phyloP scores from a whole-genome alignment of 2,888 invertebrate genomes.

The Leptogaster cylindrica region DNA sequence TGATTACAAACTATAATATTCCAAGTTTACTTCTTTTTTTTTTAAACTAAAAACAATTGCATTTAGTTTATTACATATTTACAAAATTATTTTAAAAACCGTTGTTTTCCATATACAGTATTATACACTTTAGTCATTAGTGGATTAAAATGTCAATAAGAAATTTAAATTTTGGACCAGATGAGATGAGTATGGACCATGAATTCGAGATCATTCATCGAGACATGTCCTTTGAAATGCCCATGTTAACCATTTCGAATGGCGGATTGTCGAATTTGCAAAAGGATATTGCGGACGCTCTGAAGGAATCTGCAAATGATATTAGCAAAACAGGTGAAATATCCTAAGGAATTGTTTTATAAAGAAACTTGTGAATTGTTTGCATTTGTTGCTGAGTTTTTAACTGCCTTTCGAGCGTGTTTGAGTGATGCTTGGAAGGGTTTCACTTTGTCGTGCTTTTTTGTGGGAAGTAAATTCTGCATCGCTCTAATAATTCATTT shows the following conservation, averaged over 20 bases:
- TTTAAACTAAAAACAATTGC: no score
- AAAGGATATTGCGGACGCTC: slow-evolving; percentile 36
- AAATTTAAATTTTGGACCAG: no score
- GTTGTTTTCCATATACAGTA: no score
- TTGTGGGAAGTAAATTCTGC: slow-evolving; percentile 1
- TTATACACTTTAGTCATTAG: no score
- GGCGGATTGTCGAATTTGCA: slow-evolving; percentile 34
- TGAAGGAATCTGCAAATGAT: slow-evolving; percentile 33
- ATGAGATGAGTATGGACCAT: slow-evolving; percentile 24
- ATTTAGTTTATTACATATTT: no score
- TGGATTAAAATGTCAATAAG: no score
- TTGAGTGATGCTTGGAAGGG: neutral
- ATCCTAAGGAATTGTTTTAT: slow-evolving; percentile 14
- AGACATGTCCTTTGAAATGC: slow-evolving; percentile 31
- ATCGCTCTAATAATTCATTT: no score
- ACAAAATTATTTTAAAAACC: no score
- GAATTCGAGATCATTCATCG: slow-evolving; percentile 32
- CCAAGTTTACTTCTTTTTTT: no score
- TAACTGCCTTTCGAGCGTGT: neutral
- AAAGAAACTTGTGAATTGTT: no score
- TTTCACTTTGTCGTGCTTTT: no score
- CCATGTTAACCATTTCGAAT: slow-evolving; percentile 27
- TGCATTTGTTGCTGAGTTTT: neutral
- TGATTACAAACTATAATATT: no score
- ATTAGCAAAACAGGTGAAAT: slow-evolving; percentile 26